phyloP scores from a whole-genome alignment of 2,113 vertebrate species.

The Lutjanus erythropterus region DNA sequence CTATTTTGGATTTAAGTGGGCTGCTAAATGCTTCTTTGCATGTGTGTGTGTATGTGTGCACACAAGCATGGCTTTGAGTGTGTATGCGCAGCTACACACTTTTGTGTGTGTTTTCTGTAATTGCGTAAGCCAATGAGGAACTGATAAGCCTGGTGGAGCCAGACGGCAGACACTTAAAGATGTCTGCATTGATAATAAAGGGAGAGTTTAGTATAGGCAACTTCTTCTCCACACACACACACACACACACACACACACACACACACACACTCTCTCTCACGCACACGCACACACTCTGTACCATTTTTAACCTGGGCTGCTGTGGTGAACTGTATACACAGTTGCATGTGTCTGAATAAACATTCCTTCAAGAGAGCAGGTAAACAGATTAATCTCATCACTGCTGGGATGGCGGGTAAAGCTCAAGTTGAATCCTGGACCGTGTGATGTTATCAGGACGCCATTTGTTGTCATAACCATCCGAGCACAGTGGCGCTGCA shows the following conservation, averaged over 20 bases:
- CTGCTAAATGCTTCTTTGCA: constrained; percentile 60
- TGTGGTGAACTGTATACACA: constrained; percentile 46
- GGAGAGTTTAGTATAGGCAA: constrained; percentile 56
- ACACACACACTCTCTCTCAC: constrained; percentile 13
- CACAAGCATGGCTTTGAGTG: constrained; percentile 38
- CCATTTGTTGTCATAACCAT: constrained; percentile 62
- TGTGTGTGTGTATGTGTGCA: constrained; percentile 34
- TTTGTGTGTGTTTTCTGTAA: constrained; percentile 71
- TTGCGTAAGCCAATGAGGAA: constrained; percentile 78
- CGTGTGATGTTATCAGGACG: constrained; percentile 63
- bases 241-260: constrained; percentile 24
- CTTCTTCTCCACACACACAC: constrained; percentile 32
- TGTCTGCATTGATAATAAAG: constrained; percentile 82
- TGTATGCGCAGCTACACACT: constrained; percentile 45
- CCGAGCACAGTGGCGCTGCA: constrained; percentile 25
- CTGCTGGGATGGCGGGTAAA: constrained; percentile 4
- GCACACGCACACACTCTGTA: constrained; percentile 19
- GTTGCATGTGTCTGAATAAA: constrained; percentile 49
- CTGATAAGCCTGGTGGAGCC: constrained; percentile 86
- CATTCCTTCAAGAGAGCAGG: constrained; percentile 49
- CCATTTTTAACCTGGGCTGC: constrained; percentile 35
- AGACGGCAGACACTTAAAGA: constrained; percentile 83
- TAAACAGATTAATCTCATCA: constrained; percentile 54
- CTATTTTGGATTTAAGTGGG: constrained; percentile 71
- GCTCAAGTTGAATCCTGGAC: constrained; percentile 36